These are phyloP conservation scores for Sinella curviseta DNA, from an alignment of 1,140 invertebrate species.

Conservation along the genomic window DNA sequence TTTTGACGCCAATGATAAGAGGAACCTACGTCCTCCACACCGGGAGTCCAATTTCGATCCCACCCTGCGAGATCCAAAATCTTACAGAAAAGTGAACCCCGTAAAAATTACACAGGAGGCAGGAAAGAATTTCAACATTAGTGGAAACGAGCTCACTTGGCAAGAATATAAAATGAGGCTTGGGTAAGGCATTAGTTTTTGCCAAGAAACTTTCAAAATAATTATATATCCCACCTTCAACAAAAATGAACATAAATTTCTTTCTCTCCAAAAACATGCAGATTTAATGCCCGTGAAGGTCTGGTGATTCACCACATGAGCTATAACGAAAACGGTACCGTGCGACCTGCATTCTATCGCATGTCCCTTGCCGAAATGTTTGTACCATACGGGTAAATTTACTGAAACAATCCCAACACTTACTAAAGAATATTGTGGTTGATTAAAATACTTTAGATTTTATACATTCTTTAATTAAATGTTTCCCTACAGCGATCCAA, in stretches of 20 bases:
- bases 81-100: not conserved
- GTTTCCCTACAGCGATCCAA: not conserved
- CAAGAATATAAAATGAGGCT: not conserved
- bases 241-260: no score
- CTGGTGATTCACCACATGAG: slow-evolving; percentile 24
- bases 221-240: not conserved
- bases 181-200: not conserved
- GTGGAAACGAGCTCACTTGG: not conserved
- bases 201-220: not conserved
- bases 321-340: slow-evolving; percentile 25
- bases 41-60: not conserved
- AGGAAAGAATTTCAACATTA: not conserved
- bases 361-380: slow-evolving; percentile 29
- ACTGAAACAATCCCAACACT: no score
- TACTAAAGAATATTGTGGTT: no score
- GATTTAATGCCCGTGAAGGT: slow-evolving; percentile 34
- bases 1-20: not conserved
- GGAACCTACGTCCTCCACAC: not conserved
- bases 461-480: not conserved
- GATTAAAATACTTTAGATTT: not conserved
- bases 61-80: not conserved
- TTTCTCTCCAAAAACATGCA: not conserved
- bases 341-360: slow-evolving; percentile 31
- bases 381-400: slow-evolving; percentile 31
- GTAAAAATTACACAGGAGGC: not conserved